A percentile compares a stretch with the other conserved stretches of the same genome.
Conservation (phyloP, 2,797 vertebrate species). For the Sebastolobus alascanus region DNA sequence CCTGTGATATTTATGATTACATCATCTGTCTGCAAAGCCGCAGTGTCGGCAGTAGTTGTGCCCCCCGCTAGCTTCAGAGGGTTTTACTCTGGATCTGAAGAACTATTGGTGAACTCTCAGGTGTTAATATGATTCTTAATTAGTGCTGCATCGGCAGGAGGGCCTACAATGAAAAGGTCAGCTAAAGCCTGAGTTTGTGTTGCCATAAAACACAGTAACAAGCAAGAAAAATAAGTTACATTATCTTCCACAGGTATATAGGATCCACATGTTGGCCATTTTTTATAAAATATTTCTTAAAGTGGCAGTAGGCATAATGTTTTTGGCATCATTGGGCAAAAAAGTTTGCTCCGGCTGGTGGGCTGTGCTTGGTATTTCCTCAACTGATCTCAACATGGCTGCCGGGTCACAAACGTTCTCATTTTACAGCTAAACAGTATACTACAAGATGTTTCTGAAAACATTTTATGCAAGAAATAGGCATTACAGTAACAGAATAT, state of each 20-base stretch:
- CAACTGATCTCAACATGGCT: no score
- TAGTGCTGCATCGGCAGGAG: constrained; percentile 14
- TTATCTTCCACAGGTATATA: not conserved
- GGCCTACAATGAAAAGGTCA: constrained; percentile 33
- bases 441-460: no score
- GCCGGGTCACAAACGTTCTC: no score
- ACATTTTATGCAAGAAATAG: no score
- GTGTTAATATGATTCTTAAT: constrained; percentile 23
- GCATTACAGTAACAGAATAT: no score
- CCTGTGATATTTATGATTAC: not conserved
- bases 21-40: not conserved
- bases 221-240: not conserved
- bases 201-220: constrained; percentile 1
- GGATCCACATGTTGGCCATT: not conserved
- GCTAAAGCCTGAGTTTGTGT: not conserved
- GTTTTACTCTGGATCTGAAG: constrained; percentile 4
- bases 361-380: no score
- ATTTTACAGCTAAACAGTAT: no score
- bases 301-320: no score
- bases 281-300: not conserved
- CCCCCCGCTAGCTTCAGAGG: not conserved
- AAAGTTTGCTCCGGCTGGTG: no score
- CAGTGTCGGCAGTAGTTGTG: not conserved
- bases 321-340: no score
- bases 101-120: constrained; percentile 9